Base-by-base conservation (phyloP, 2,888 invertebrate genomes). In the Spicauda simplicius region DNA sequence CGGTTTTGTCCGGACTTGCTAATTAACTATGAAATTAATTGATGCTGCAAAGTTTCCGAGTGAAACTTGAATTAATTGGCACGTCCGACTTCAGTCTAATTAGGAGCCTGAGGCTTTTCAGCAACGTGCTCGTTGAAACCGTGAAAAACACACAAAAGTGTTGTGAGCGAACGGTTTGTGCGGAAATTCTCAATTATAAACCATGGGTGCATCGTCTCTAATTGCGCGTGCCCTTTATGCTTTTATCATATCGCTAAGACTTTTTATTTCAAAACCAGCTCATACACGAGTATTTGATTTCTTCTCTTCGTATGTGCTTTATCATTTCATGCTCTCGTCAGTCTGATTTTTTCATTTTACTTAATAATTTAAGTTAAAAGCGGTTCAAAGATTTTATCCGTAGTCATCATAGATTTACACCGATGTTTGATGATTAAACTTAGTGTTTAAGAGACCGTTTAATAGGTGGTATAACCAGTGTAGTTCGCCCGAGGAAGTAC, bases 11-110 rank as follows among this genome's bases (percentile, higher is more conserved):
- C 88, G 82, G 79, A 73, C 87, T 85, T 87, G 90, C 91, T 93
- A 93, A 93, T 93, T 93, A 93, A 92, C 91, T 93, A 92, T 92
- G 92, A 93, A 93, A 93, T 93, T 93, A 93, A 93, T 93, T 93
- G 93, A 93, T 91, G 93, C 89, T 86, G 92, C 89, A 90, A 93
- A 93, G 90, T 93, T 93, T 91, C 90, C 87, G 87, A 90, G 90
- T 89, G 91, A 93, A 93, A 93, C 93, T 92, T 92, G 92, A 93
- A 91, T 93, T 93, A 93, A 93, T 93, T 93, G 93, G 92, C 90
- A 89, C 90, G 93, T 93, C 93, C 91, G 91, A 91, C 91, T 91
- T 87, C 90, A 86, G 91, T 90, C 93, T 93, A 93, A 93, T 93
- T 93, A 93, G 93, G 88, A 86, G 92, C 91, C 90, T 83, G 88